Evolutionary conservation across 1,140 invertebrate genomes (phyloP).

Genomic region (Anadara kagoshimensis): DNA sequence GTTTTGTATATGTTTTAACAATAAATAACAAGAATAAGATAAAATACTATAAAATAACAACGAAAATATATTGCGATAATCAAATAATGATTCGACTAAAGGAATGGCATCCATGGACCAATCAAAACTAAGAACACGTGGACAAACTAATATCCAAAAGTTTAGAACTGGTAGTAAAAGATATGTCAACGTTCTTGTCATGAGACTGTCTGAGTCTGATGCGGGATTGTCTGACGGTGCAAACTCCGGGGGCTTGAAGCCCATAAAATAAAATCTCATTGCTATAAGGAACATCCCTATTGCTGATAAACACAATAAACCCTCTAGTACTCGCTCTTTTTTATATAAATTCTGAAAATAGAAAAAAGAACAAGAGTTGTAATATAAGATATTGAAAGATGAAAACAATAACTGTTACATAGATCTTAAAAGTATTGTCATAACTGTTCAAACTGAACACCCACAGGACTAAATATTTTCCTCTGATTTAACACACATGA

Average conservation of each 20-base stretch:
- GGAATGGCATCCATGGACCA: conserved; percentile 99
- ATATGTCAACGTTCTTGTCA: conserved; percentile 88
- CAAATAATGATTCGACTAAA: conserved; percentile 86
- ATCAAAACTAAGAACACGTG: conserved; percentile 94
- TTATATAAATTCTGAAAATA: conserved; percentile 16
- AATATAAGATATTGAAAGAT: not conserved
- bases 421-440: too few species aligned
- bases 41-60: conserved; percentile 82
- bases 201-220: conserved; percentile 82
- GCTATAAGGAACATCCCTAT: conserved; percentile 83
- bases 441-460: too few species aligned
- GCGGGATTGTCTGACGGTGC: conserved; percentile 82
- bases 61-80: conserved; percentile 89
- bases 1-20: conserved; percentile 45
- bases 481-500: too few species aligned
- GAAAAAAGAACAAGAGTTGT: not conserved
- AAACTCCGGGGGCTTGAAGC: conserved; percentile 94
- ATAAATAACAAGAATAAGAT: conserved; percentile 62
- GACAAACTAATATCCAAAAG: conserved; percentile 91
- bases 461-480: too few species aligned
- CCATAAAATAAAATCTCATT: conserved; percentile 92
- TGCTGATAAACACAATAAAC: conserved; percentile 83
- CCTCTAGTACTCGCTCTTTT: conserved; percentile 75
- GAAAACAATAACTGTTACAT: too few species aligned
- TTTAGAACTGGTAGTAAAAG: conserved; percentile 93